Conservation (phyloP, 2,888 invertebrate genomes). For the Drosophila meridionalis region DNA sequence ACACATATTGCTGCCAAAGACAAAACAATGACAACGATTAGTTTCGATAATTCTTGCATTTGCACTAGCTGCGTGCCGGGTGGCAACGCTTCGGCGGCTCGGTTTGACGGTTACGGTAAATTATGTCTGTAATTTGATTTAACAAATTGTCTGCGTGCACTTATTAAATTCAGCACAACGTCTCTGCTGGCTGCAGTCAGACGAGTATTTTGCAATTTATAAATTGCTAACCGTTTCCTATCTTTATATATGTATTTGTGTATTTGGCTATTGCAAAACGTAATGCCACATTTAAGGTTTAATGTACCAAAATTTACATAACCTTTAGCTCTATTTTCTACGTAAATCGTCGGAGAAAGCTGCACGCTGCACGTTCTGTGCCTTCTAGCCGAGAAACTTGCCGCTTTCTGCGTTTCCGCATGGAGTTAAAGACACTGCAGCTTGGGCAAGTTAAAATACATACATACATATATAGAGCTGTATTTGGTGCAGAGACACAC, state of each 20-base stretch:
- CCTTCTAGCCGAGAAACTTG: slow-evolving; percentile 62
- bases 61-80: slow-evolving; percentile 33
- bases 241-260: not conserved
- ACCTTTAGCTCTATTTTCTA: slow-evolving; percentile 35
- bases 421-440: slow-evolving; percentile 26
- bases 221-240: slow-evolving; percentile 31
- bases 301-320: slow-evolving; percentile 66
- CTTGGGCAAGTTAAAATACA: slow-evolving; percentile 10
- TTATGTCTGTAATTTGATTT: slow-evolving; percentile 76
- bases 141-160: slow-evolving; percentile 75
- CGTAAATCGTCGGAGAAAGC: slow-evolving; percentile 62
- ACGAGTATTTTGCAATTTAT: slow-evolving; percentile 59
- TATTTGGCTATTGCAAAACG: slow-evolving; percentile 40
- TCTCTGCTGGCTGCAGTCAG: slow-evolving; percentile 12
- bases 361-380: slow-evolving; percentile 55
- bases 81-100: slow-evolving; percentile 53
- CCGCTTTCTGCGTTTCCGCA: slow-evolving; percentile 75
- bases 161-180: slow-evolving; percentile 54
- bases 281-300: slow-evolving; percentile 56
- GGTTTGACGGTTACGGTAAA: slow-evolving; percentile 61
- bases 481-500: slow-evolving; percentile 51
- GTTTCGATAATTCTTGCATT: slow-evolving; percentile 22
- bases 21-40: slow-evolving; percentile 19
- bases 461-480: too few species aligned
- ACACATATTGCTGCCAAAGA: not conserved